Evolutionary conservation across 2,113 vertebrate genomes (phyloP), one percentile per base, ranked within the genome.

Genomic region (Neolamprologus kungweensis): DNA sequence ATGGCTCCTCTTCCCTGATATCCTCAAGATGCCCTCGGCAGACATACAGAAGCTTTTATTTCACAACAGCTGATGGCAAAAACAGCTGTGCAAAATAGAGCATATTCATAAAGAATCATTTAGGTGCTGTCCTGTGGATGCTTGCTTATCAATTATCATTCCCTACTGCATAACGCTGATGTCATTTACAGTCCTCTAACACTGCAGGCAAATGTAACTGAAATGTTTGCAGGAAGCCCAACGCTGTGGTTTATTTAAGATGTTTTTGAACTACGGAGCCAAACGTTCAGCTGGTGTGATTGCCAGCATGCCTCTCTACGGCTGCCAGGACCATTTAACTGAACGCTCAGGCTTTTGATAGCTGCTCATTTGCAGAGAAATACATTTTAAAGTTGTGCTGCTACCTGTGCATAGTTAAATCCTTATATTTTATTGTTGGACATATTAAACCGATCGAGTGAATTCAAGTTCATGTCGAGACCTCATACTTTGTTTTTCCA

Each of bases 1-100:
- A 81, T 80, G 35, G 81, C 91, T 84, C 55, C 33, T 47, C 35
- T 89, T 55, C 54, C 26, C 26, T 92, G 83, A 89, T 91, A 80
- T 84, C 92, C 73, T 84, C 87, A 87, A 84, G 78, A 90, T 88
- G 75, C 87, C 47, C 37, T 33, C 28, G 2, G 81, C 40, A 55
- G 45, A 87, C 23, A 31, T 63, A 54, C 57, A 63, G 65, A 84
- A 55, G 33, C 9, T 80, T 83, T 90, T 82, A 57, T 81, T 88
- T 82, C 9, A 84, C 31, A 54, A 19, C 75, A 75, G 37, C 85
- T 80, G 58, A 85, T 90, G 63, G 79, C 45, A 19, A 79, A 87
- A 86, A 88, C 88, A 79, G 37, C 55, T 71, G 82, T 83, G 54
- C 17, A 53, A 85, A 84, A 87, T 2, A 5, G 19, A 53, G 31